These are phyloP conservation scores for Varecia variegata DNA, from an alignment of 2,797 vertebrate species.

Conservation along the genomic window DNA sequence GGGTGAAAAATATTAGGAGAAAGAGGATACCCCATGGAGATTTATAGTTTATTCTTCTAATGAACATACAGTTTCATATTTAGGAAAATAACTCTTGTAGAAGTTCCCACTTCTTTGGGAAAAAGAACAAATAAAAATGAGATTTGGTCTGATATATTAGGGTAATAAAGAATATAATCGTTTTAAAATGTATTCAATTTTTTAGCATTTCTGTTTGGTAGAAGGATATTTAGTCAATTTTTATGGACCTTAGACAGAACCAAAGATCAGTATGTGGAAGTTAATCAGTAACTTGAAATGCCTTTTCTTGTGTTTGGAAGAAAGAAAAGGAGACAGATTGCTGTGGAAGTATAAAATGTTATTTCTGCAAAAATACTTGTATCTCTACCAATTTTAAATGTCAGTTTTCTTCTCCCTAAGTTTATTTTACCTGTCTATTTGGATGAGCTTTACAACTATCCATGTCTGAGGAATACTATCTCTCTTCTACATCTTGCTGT, in stretches of 20 bases:
- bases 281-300: conserved; percentile 73
- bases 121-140: conserved; percentile 38
- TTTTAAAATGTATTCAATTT: background rate
- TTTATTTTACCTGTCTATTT: conserved; percentile 74
- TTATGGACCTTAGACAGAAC: conserved; percentile 66
- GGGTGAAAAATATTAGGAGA: conserved; percentile 15
- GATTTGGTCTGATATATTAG: background rate
- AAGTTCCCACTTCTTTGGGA: background rate
- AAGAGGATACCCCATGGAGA: background rate
- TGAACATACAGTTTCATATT: background rate
- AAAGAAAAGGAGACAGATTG: conserved; percentile 64
- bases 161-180: conserved; percentile 22
- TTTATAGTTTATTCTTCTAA: background rate
- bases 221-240: conserved; percentile 56
- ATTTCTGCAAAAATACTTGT: conserved; percentile 71
- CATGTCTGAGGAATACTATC: conserved; percentile 36
- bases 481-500: conserved; percentile 21
- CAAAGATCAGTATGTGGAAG: conserved; percentile 68
- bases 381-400: conserved; percentile 69
- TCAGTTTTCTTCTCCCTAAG: conserved; percentile 63
- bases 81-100: background rate
- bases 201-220: conserved; percentile 42
- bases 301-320: conserved; percentile 62
- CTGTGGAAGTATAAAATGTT: conserved; percentile 57
- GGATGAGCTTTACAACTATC: conserved; percentile 58